Conservation (phyloP, 2,797 vertebrate genomes). For the Brachyalestes nurse region DNA sequence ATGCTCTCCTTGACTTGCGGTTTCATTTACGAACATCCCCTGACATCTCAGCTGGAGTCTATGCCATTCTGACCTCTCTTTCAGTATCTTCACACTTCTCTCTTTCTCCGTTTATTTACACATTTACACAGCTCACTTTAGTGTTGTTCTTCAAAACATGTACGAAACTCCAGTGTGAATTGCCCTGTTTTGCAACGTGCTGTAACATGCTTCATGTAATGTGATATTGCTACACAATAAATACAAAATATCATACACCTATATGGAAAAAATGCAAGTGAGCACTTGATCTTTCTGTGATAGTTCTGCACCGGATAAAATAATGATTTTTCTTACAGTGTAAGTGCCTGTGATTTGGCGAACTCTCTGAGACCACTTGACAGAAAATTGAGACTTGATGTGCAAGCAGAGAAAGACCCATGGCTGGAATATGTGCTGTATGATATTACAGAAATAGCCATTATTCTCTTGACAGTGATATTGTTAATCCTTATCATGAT, state of each 20-base stretch:
- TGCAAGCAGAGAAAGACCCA: constrained; percentile 1
- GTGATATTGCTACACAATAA: not conserved
- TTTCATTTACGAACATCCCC: constrained; percentile 40
- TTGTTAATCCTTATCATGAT: not conserved
- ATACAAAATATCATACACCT: not conserved
- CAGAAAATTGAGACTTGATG: not conserved
- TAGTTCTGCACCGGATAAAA: not conserved
- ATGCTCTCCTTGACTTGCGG: constrained; percentile 26
- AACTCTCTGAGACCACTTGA: not conserved
- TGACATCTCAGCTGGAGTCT: constrained; percentile 32
- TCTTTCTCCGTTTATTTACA: not conserved
- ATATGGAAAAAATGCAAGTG: not conserved
- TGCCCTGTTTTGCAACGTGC: not conserved
- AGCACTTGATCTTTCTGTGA: not conserved
- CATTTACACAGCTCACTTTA: not conserved
- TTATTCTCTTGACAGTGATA: not conserved
- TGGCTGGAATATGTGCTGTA: not conserved
- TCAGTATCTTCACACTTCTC: not conserved
- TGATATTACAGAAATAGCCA: constrained; percentile 4
- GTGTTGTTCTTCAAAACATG: not conserved
- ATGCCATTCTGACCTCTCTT: constrained; percentile 17
- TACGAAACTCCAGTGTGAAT: not conserved
- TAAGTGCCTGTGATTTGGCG: constrained; percentile 1
- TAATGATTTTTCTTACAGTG: not conserved
- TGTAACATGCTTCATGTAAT: not conserved